These are phyloP conservation scores for Phoeniculus purpureus DNA, from an alignment of 2,797 vertebrate genomes.

Conservation along the genomic window DNA sequence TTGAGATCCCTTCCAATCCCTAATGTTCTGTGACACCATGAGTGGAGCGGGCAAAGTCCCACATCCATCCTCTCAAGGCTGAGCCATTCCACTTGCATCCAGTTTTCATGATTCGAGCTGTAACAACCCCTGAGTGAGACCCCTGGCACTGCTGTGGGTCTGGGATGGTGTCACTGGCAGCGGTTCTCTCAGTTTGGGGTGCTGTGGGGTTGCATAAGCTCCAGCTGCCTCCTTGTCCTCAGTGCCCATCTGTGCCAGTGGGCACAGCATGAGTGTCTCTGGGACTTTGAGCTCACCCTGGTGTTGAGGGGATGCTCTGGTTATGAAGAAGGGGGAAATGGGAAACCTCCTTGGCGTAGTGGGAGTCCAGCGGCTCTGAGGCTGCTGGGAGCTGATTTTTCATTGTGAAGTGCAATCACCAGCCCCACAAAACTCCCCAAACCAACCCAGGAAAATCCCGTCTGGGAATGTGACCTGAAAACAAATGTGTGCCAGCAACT, in stretches of 20 bases:
- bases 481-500: background rate
- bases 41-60: background rate
- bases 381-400: background rate
- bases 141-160: background rate
- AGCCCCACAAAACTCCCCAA: background rate
- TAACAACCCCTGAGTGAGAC: accelerated
- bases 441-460: background rate
- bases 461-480: conserved; percentile 6
- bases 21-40: background rate
- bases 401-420: background rate
- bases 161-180: background rate
- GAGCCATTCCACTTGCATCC: background rate
- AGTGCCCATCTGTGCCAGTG: background rate
- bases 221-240: accelerated
- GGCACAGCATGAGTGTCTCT: background rate
- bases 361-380: background rate
- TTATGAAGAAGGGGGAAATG: background rate
- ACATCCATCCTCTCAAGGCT: background rate
- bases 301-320: background rate
- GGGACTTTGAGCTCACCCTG: background rate
- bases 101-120: background rate
- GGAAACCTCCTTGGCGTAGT: background rate
- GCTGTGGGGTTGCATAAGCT: background rate
- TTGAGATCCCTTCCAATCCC: too few relatives aligned
- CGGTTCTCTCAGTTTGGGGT: background rate